phyloP scores from a whole-genome alignment of 1,140 invertebrate genomes.

The Pectinophora gossypiella region DNA sequence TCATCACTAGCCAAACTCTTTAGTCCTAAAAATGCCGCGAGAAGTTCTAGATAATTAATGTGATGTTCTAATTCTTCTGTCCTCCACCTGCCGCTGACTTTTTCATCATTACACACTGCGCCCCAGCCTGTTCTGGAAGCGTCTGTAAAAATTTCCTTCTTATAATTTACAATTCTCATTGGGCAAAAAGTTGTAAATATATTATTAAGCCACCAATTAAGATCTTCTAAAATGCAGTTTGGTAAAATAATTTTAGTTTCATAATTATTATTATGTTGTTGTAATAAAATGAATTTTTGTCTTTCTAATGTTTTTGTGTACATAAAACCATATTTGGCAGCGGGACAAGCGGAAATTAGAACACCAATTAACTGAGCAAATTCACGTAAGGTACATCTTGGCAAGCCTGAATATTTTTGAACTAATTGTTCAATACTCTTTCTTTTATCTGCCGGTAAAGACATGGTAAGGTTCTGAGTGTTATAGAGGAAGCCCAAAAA shows the following conservation, averaged over 20 bases:
- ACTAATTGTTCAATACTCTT: background rate
- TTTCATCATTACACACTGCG: conserved; percentile 6
- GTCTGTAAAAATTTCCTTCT: conserved; percentile 10
- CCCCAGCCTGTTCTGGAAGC: conserved; percentile 10
- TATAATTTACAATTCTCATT: background rate
- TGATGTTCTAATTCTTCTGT: background rate
- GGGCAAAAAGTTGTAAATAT: background rate
- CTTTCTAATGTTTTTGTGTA: background rate
- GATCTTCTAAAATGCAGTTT: conserved; percentile 2
- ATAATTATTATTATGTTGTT: conserved; percentile 1
- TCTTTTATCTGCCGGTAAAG: conserved; percentile 6
- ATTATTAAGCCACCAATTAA: conserved; percentile 5
- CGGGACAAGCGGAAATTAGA: background rate
- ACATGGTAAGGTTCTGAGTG: background rate
- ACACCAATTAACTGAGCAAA: background rate
- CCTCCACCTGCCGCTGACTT: conserved; percentile 1
- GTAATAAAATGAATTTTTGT: background rate
- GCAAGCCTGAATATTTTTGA: background rate
- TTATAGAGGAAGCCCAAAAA: conserved; percentile 11
- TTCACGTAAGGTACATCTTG: background rate
- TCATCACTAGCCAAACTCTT: conserved; percentile 6
- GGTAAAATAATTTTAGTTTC: background rate
- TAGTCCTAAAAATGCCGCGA: conserved; percentile 9
- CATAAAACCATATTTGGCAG: background rate
- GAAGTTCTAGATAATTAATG: conserved; percentile 12